Percentiles rank a stretch among this genome's conserved stretches.
Conservation (phyloP, 2,797 vertebrate species). For the Acanthurus lineatus region DNA sequence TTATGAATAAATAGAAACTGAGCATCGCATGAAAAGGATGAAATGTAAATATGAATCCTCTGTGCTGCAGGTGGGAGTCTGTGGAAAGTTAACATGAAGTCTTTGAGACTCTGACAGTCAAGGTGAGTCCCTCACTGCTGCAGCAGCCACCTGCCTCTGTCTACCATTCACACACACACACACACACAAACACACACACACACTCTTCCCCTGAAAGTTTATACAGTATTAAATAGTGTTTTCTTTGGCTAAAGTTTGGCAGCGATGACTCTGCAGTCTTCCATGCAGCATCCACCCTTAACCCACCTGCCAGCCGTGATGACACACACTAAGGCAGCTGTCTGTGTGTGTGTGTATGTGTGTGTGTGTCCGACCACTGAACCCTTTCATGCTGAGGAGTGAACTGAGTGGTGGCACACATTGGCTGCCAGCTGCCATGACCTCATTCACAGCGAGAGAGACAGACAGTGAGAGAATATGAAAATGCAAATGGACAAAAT, state of each 20-base stretch:
- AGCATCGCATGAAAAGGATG: neutral
- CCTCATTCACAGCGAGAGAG: conserved; percentile 70
- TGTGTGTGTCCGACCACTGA: conserved; percentile 57
- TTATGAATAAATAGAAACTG: neutral
- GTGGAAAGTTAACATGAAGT: conserved; percentile 24
- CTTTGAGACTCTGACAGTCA: conserved; percentile 56
- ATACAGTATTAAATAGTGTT: conserved; percentile 48
- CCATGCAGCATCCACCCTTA: conserved; percentile 55
- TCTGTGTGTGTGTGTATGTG: conserved; percentile 49
- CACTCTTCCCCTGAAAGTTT: conserved; percentile 1
- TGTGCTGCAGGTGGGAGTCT: conserved; percentile 7
- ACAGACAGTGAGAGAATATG: conserved; percentile 44
- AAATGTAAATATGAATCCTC: neutral
- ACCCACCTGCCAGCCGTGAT: conserved; percentile 71
- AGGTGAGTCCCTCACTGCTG: conserved; percentile 68
- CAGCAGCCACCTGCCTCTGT: conserved; percentile 63
- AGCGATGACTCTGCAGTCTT: conserved; percentile 57
- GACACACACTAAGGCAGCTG: conserved; percentile 67
- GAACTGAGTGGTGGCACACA: conserved; percentile 62
- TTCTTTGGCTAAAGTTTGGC: conserved; percentile 56
- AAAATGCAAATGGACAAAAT: conserved; percentile 43
- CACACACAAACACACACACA: conserved; percentile 11
- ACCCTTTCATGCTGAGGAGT: conserved; percentile 63
- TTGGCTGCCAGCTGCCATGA: conserved; percentile 76
- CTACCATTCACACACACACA: conserved; percentile 19